Evolutionary conservation across 1,140 invertebrate species (phyloP).

Genomic region (Drosophila jambulina): DNA sequence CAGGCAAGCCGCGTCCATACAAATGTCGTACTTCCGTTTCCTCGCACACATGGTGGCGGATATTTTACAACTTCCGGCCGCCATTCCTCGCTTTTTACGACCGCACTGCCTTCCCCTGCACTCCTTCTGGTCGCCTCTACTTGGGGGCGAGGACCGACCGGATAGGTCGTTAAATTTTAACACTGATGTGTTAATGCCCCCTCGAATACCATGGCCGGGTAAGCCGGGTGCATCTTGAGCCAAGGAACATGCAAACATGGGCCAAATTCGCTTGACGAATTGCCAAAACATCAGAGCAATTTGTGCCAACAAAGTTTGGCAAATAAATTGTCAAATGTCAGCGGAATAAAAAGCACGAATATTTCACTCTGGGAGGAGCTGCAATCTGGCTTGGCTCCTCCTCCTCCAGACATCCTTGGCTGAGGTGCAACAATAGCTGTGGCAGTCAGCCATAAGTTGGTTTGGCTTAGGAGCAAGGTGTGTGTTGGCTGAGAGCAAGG

Average conservation of each 20-base stretch:
- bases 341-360: slow-evolving; percentile 46
- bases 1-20: slow-evolving; percentile 15
- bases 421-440: slow-evolving; percentile 38
- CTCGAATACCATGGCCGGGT: slow-evolving; percentile 13
- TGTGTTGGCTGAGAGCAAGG: not conserved
- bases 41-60: slow-evolving; percentile 65
- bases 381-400: slow-evolving; percentile 23
- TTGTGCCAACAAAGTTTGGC: slow-evolving; percentile 59
- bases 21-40: slow-evolving; percentile 56
- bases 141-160: slow-evolving; percentile 4
- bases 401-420: slow-evolving; percentile 24
- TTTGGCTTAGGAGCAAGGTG: not conserved
- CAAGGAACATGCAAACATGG: slow-evolving; percentile 22
- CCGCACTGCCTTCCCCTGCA: not conserved
- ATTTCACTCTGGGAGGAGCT: slow-evolving; percentile 33
- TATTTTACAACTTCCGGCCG: slow-evolving; percentile 77
- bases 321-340: slow-evolving; percentile 77
- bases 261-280: slow-evolving; percentile 72
- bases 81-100: slow-evolving; percentile 39
- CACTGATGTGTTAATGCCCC: slow-evolving; percentile 78
- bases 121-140: not conserved
- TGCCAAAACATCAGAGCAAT: slow-evolving; percentile 76
- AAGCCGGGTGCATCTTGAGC: slow-evolving; percentile 32
- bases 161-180: slow-evolving; percentile 76
- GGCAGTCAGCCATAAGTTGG: slow-evolving; percentile 33